phyloP scores from a whole-genome alignment of 2,888 invertebrate species.

The Torymus aiolomorphi region DNA sequence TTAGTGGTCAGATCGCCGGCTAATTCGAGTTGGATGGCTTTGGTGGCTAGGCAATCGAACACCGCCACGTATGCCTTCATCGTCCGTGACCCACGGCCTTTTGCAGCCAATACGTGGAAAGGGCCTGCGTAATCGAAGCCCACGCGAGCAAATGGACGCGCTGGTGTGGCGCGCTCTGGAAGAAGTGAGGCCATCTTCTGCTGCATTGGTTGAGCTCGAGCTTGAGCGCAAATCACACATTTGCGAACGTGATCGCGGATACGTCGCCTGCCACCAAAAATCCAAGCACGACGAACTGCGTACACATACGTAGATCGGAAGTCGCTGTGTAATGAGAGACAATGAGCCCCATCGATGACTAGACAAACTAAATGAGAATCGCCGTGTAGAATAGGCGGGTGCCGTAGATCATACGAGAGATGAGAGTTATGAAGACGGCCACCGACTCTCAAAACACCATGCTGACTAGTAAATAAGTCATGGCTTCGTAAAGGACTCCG shows the following conservation, averaged over 20 bases:
- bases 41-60: constrained; percentile 64
- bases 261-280: background rate
- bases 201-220: background rate
- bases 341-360: too few species aligned
- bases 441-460: background rate
- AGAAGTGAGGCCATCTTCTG: constrained; percentile 51
- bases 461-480: background rate
- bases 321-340: too few species aligned
- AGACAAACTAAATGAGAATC: too few species aligned
- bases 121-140: constrained; percentile 4
- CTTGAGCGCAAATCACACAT: background rate
- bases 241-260: background rate
- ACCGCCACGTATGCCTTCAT: constrained; percentile 57
- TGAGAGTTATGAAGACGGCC: background rate
- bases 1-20: constrained; percentile 57
- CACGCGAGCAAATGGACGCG: background rate
- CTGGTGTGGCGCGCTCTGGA: background rate
- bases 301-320: too few species aligned
- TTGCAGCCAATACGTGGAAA: background rate
- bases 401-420: background rate
- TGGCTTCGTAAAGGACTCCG: too few species aligned
- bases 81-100: constrained; percentile 39
- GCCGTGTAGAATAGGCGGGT: too few species aligned
- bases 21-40: constrained; percentile 61
- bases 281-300: too few species aligned